Evolutionary conservation across 2,888 invertebrate genomes (phyloP).

Genomic region (Acheta domesticus): DNA sequence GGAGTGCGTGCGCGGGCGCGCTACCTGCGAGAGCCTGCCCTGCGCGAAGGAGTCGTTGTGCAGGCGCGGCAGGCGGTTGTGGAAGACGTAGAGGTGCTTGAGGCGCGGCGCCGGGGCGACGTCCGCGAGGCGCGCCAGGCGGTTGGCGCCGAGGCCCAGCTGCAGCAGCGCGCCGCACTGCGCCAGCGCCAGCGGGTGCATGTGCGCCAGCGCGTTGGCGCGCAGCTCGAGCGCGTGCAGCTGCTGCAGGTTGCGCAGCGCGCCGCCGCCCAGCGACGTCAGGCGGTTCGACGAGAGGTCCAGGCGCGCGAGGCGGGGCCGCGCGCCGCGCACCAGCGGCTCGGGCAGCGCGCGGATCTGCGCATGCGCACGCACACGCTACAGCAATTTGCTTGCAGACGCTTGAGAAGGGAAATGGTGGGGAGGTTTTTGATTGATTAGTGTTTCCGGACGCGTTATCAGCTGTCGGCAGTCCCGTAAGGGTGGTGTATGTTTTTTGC

Average conservation of each 20-base stretch:
- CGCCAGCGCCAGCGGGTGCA: not conserved
- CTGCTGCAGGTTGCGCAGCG: not conserved
- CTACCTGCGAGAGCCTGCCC: not conserved
- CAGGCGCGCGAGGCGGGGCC: not conserved
- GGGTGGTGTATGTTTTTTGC: too few species aligned
- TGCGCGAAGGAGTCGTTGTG: not conserved
- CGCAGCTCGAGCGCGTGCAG: not conserved
- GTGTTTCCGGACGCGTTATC: too few species aligned
- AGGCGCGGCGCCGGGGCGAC: not conserved
- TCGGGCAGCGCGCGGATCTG: not conserved
- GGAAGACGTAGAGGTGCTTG: not conserved
- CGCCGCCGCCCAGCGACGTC: not conserved
- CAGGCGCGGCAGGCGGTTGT: not conserved
- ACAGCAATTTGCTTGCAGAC: too few species aligned
- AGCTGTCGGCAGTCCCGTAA: too few species aligned
- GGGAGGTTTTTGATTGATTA: too few species aligned
- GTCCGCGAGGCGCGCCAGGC: not conserved
- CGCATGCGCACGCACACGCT: too few species aligned
- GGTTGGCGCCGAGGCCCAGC: not conserved
- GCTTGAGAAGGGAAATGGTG: too few species aligned
- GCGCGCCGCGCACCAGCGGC: not conserved
- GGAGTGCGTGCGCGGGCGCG: not conserved
- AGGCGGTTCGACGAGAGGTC: not conserved
- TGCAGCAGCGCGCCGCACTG: not conserved
- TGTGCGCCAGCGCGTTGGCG: not conserved